These are phyloP conservation scores for Notechis scutatus DNA, from an alignment of 2,113 vertebrate species.

Conservation along the genomic window DNA sequence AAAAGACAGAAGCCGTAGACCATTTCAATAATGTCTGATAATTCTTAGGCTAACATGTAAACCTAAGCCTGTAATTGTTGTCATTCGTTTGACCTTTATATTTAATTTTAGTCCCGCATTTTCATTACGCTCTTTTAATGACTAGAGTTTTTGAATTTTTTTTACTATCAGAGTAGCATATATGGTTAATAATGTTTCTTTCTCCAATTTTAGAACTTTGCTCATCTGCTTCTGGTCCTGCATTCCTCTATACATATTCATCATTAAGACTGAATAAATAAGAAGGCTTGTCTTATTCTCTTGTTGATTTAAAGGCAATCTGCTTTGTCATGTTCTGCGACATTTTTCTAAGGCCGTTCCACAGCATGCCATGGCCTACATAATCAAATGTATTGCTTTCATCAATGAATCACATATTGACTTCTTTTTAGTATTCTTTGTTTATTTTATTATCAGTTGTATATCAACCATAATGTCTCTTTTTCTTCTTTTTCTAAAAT, in stretches of 20 bases:
- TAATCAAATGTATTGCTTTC: neutral
- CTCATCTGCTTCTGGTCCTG: neutral
- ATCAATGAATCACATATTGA: neutral
- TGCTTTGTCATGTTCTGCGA: neutral
- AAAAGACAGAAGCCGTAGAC: neutral
- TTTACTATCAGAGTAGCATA: neutral
- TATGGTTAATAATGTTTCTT: neutral
- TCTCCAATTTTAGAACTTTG: neutral
- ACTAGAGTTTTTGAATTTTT: neutral
- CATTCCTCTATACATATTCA: neutral
- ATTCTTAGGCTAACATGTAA: neutral
- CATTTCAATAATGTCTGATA: neutral
- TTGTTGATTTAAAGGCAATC: neutral
- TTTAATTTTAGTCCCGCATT: neutral
- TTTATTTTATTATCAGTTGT: neutral
- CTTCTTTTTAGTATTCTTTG: neutral
- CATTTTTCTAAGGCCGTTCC: neutral
- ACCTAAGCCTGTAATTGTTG: neutral
- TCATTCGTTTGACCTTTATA: neutral
- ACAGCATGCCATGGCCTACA: neutral
- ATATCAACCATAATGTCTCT: neutral
- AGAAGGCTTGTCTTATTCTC: neutral
- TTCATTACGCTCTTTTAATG: neutral
- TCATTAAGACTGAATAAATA: neutral
- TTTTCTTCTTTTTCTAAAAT: neutral